Evolutionary conservation across 2,113 vertebrate species (phyloP).

Genomic region (Brachypteracias leptosomus): DNA sequence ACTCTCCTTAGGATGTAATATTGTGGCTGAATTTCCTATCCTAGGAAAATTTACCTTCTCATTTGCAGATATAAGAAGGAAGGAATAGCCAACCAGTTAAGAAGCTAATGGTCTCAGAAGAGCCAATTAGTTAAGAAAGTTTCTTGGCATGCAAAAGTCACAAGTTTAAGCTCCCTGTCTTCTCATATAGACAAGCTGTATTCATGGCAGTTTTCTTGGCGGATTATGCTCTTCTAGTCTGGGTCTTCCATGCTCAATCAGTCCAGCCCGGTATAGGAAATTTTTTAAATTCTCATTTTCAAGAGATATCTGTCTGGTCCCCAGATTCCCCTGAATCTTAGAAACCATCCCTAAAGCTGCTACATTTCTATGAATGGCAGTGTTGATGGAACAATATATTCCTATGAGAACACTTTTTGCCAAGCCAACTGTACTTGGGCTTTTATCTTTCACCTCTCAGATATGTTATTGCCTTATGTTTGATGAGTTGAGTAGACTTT

Average conservation of each 20-base stretch:
- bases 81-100: not conserved
- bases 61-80: not conserved
- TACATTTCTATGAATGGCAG: not conserved
- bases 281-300: not conserved
- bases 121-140: not conserved
- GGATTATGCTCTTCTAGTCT: not conserved
- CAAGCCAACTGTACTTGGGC: not conserved
- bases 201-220: not conserved
- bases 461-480: not conserved
- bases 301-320: not conserved
- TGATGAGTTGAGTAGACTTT: not conserved
- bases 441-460: conserved; percentile 12
- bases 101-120: not conserved
- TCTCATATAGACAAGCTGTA: not conserved
- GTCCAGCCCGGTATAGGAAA: not conserved
- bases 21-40: not conserved
- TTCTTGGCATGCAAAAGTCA: not conserved
- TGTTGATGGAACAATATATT: not conserved
- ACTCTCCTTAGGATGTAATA: not conserved
- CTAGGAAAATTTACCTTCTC: not conserved
- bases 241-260: accelerated
- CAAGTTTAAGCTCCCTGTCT: not conserved
- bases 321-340: not conserved
- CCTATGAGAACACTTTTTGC: not conserved
- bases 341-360: not conserved